Percentiles rank a stretch among this genome's conserved stretches.
Evolutionary conservation across 2,797 vertebrate genomes (phyloP).

Genomic region (Pangasius sanitwongsei): DNA sequence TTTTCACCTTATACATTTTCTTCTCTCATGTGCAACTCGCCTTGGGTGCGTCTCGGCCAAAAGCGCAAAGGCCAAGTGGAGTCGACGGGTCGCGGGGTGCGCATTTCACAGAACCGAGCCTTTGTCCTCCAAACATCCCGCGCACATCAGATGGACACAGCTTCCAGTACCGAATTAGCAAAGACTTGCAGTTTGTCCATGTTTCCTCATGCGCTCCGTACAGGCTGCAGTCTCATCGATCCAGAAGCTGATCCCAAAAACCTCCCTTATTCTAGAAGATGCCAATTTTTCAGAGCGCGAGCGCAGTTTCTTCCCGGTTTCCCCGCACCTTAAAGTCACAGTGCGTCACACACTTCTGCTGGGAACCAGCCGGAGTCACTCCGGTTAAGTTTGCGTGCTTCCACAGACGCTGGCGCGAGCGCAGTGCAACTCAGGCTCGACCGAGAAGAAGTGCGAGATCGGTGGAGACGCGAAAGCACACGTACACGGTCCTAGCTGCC

Average conservation of each 20-base stretch:
- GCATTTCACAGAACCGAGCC: conserved; percentile 61
- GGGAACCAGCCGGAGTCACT: background rate
- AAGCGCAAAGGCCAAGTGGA: conserved; percentile 60
- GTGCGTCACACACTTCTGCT: background rate
- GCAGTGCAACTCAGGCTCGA: conserved; percentile 6
- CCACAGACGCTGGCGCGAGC: background rate
- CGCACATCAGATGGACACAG: background rate
- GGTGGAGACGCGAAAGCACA: conserved; percentile 9
- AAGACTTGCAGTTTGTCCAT: background rate
- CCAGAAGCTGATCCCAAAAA: background rate
- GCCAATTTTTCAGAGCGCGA: background rate
- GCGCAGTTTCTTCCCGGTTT: background rate
- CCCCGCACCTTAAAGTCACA: no score
- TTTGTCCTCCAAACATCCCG: background rate
- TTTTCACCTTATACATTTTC: background rate
- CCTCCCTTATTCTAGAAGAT: background rate
- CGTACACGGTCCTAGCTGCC: background rate
- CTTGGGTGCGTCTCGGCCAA: conserved; percentile 65
- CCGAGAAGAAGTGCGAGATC: background rate
- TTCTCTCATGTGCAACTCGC: conserved; percentile 60
- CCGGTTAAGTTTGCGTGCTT: conserved; percentile 17
- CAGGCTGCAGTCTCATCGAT: background rate
- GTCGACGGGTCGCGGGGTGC: conserved; percentile 62
- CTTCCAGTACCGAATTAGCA: background rate
- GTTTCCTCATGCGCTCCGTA: background rate